Evolutionary conservation across 1,140 invertebrate genomes (phyloP).

Genomic region (Calliphora vicina): DNA sequence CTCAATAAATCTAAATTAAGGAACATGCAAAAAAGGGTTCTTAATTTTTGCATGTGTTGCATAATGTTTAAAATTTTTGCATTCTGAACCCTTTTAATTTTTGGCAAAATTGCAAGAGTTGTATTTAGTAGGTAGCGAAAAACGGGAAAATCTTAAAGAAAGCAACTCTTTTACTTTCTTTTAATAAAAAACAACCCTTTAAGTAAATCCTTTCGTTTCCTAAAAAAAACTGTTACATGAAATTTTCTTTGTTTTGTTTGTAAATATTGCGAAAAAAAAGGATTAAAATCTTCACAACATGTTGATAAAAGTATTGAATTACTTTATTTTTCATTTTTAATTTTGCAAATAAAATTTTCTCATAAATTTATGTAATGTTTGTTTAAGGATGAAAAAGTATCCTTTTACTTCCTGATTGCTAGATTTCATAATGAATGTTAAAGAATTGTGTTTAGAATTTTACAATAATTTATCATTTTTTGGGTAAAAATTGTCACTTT

Average conservation of each 20-base stretch:
- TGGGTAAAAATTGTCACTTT: not conserved
- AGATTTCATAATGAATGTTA: not conserved
- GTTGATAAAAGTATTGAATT: not conserved
- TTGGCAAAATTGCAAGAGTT: not conserved
- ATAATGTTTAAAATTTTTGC: not conserved
- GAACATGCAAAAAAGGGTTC: constrained; percentile 12
- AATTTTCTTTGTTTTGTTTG: constrained; percentile 15
- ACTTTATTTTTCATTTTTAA: not conserved
- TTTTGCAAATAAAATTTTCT: not conserved
- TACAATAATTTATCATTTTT: constrained; percentile 4
- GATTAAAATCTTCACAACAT: constrained; percentile 16
- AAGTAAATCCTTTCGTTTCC: not conserved
- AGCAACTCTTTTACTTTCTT: not conserved
- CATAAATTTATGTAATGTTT: not conserved
- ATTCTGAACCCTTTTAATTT: not conserved
- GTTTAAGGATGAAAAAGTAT: not conserved
- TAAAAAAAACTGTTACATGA: not conserved
- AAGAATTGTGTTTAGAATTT: not conserved
- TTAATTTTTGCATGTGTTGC: not conserved
- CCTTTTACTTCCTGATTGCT: constrained; percentile 14
- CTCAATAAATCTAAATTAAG: not conserved
- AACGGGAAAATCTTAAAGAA: not conserved
- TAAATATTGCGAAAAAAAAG: constrained; percentile 20
- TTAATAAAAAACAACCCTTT: not conserved
- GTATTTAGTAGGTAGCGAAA: not conserved